phyloP scores from a whole-genome alignment of 35 echinoderm and acorn worm genomes.

The Nesometra sesokonis region DNA sequence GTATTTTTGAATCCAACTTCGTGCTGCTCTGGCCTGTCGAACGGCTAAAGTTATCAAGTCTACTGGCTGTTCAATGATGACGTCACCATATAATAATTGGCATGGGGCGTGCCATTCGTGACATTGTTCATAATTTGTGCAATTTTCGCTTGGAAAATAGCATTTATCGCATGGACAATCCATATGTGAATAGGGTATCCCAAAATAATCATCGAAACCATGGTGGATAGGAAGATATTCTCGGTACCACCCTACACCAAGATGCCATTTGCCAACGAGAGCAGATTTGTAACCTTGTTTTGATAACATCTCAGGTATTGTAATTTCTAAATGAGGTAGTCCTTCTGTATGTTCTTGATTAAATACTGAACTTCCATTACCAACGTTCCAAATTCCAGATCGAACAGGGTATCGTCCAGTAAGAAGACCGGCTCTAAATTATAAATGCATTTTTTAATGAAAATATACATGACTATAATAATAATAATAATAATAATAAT shows the following conservation, averaged over 20 bases:
- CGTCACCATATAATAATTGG: neutral
- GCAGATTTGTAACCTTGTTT: constrained; percentile 7
- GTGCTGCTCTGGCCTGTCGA: neutral
- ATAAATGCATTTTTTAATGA: too few relatives aligned
- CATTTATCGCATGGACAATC: constrained; percentile 14
- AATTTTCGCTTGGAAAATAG: neutral
- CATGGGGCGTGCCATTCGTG: neutral
- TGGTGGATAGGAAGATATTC: constrained; percentile 1
- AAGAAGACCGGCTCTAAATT: constrained; percentile 8
- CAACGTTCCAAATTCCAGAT: neutral
- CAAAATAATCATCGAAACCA: constrained; percentile 14
- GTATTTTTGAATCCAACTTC: neutral
- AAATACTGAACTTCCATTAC: neutral
- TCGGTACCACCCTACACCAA: neutral
- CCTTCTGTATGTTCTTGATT: neutral
- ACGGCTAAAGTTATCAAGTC: neutral
- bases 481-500: too few relatives aligned
- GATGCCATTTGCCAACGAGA: constrained; percentile 17
- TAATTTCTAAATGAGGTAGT: constrained; percentile 6
- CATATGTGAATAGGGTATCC: neutral
- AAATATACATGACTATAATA: too few relatives aligned
- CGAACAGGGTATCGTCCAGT: constrained; percentile 5
- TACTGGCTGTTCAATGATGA: constrained; percentile 8
- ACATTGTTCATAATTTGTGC: neutral
- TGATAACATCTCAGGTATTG: constrained; percentile 6